Base-by-base conservation (phyloP, 2,888 invertebrate species). In the Eupithecia subumbrata region DNA sequence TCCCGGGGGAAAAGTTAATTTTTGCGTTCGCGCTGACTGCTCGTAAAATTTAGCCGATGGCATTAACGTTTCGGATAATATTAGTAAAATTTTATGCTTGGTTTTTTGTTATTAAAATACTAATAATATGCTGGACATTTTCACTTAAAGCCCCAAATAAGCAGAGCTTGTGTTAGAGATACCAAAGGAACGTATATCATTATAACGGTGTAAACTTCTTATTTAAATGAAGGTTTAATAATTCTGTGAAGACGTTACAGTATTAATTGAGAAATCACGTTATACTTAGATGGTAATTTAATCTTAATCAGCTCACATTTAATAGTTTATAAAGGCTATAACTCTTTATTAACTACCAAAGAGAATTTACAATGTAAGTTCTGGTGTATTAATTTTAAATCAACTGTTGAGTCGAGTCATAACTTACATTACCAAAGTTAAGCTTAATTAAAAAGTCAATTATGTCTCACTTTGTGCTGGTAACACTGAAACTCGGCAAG, bases 401-500 rank as follows among this genome's bases (percentile, higher is more conserved):
- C 81, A 84, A 78, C 56, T 73, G 70, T 81, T 79, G 78, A 84
- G 79, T 77, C 77, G 75, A 73, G 79, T 76, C 79, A 81, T 84
- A 80, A 82, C 76, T 83, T 80, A 77, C 74, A 80, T 84, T 84
- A 80, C 79, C 82, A 84, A 84, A 86, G 87, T 88, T 25, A 87
- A 83, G 84, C 85, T 84, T 88, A 86, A 89, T 88, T 89, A 87
- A 89, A 88, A 89, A 89, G 88, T 89, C 87, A 88, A 90, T 89
- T 88, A 88, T 66, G 73, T 56, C 75, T 64, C 70, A 71, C 76
- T 78, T 69, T 68, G 69, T 68, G 70, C 76, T 66, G 48, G 60
- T 69, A 71, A 56, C 45, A 77, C 78, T 75, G 72, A 64, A 73
- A 76, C 72, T 80, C 76, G 69, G 60, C n/a, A 75, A 78, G 73